Conservation (phyloP, 2,113 vertebrate genomes). For the Oreochromis tanganicae region DNA sequence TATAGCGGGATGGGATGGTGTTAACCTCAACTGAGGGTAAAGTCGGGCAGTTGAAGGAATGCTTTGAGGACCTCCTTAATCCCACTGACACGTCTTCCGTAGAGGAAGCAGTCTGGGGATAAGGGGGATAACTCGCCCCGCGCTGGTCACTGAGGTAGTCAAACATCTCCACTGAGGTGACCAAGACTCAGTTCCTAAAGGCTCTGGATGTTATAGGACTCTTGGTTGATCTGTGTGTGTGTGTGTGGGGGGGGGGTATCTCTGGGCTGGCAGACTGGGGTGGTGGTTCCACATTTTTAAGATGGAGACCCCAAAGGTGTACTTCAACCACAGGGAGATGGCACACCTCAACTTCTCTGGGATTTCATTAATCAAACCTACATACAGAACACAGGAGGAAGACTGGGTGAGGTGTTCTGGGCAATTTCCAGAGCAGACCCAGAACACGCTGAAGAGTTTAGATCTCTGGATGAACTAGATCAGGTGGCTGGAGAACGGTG, state of each 20-base stretch:
- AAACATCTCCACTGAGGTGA: background rate
- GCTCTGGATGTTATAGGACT: background rate
- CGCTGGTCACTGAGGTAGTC: background rate
- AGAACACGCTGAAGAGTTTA: background rate
- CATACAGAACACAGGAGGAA: background rate
- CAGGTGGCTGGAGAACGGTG: background rate
- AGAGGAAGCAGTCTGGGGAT: background rate
- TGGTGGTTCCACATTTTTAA: background rate
- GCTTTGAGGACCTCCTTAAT: background rate
- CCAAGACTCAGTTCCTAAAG: background rate
- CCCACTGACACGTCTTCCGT: background rate
- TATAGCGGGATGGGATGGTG: background rate
- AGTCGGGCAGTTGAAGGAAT: background rate
- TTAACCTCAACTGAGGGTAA: accelerated
- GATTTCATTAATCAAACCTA: background rate
- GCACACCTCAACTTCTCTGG: background rate
- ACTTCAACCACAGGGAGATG: background rate
- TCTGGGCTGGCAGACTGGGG: background rate
- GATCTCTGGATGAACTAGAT: accelerated
- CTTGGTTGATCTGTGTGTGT: background rate
- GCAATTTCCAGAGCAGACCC: background rate
- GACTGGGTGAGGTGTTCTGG: background rate
- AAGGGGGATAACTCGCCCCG: background rate
- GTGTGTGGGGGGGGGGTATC: background rate
- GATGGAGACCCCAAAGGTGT: too few species aligned